Evolutionary conservation across 2,888 invertebrate species (phyloP).

Genomic region (Agrilus cyanescens): DNA sequence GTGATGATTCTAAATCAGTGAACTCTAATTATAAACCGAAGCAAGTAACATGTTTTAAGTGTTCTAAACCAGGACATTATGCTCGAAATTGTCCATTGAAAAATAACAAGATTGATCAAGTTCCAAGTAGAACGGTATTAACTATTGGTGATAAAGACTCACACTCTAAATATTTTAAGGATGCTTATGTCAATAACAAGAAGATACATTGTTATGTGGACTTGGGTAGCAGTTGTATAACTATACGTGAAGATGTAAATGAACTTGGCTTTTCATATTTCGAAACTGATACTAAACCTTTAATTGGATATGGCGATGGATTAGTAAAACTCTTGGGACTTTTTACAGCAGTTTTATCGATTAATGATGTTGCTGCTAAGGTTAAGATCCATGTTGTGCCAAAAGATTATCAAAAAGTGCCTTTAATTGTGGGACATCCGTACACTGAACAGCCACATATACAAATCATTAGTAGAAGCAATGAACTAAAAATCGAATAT

Average conservation of each 20-base stretch:
- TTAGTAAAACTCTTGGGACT: slow-evolving; percentile 9
- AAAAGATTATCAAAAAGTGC: slow-evolving; percentile 13
- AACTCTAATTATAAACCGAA: too few species aligned
- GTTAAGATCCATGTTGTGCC: slow-evolving; percentile 15
- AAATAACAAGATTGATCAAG: too few species aligned
- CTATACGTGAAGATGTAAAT: slow-evolving; percentile 6
- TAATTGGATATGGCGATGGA: slow-evolving; percentile 15
- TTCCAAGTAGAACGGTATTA: too few species aligned
- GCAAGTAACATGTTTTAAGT: too few species aligned
- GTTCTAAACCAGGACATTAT: too few species aligned
- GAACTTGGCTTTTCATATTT: slow-evolving; percentile 8
- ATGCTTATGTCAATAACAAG: slow-evolving; percentile 5
- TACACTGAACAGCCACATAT: slow-evolving; percentile 17
- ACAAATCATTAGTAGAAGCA: slow-evolving; percentile 11
- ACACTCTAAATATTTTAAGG: slow-evolving; percentile 8
- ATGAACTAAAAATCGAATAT: slow-evolving; percentile 9
- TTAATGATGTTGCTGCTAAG: slow-evolving; percentile 7
- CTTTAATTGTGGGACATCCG: slow-evolving; percentile 18
- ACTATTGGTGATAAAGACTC: too few species aligned
- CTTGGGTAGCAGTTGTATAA: slow-evolving; percentile 8
- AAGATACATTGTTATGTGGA: slow-evolving; percentile 4
- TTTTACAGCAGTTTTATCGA: slow-evolving; percentile 4
- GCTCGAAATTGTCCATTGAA: too few species aligned
- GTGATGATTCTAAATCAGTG: too few species aligned
- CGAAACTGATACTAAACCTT: slow-evolving; percentile 8